Evolutionary conservation across 2,888 invertebrate species (phyloP).

Genomic region (Pyrrhia umbra): DNA sequence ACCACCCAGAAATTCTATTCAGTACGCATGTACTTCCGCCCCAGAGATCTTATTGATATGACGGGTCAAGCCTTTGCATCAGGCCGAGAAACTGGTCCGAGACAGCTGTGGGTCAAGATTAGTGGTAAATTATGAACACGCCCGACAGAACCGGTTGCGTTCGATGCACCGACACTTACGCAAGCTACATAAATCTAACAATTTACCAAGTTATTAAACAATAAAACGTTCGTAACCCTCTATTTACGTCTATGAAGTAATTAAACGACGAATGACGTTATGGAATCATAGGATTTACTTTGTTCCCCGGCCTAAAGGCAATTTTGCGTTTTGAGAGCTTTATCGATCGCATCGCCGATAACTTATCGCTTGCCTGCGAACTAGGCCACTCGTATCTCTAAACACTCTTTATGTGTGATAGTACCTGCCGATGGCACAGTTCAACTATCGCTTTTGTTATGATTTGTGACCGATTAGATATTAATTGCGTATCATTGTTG

Average conservation of each 20-base stretch:
- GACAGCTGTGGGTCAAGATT: slow-evolving; percentile 88
- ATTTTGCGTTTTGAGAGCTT: slow-evolving; percentile 73
- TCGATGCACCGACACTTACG: slow-evolving; percentile 79
- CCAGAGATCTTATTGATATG: slow-evolving; percentile 71
- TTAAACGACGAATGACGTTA: slow-evolving; percentile 48
- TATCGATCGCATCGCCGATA: slow-evolving; percentile 84
- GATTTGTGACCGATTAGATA: slow-evolving; percentile 61
- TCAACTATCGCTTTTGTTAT: slow-evolving; percentile 72
- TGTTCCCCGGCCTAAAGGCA: slow-evolving; percentile 50
- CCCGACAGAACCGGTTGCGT: slow-evolving; percentile 79
- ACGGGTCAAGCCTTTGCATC: slow-evolving; percentile 70
- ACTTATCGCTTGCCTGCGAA: slow-evolving; percentile 81
- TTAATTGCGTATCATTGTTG: slow-evolving; percentile 48
- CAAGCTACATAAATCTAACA: slow-evolving; percentile 69
- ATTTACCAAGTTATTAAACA: slow-evolving; percentile 65
- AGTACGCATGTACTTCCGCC: slow-evolving; percentile 70
- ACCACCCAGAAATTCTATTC: slow-evolving; percentile 68
- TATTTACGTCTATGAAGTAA: slow-evolving; percentile 61
- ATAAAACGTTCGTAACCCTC: slow-evolving; percentile 59
- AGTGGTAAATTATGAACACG: slow-evolving; percentile 81
- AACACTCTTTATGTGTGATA: slow-evolving; percentile 67
- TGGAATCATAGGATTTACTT: slow-evolving; percentile 55
- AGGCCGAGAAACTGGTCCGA: slow-evolving; percentile 75
- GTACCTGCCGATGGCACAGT: slow-evolving; percentile 71
- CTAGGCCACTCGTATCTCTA: slow-evolving; percentile 81